Evolutionary conservation across 2,888 invertebrate genomes (phyloP).

Genomic region (Catonia carolina): DNA sequence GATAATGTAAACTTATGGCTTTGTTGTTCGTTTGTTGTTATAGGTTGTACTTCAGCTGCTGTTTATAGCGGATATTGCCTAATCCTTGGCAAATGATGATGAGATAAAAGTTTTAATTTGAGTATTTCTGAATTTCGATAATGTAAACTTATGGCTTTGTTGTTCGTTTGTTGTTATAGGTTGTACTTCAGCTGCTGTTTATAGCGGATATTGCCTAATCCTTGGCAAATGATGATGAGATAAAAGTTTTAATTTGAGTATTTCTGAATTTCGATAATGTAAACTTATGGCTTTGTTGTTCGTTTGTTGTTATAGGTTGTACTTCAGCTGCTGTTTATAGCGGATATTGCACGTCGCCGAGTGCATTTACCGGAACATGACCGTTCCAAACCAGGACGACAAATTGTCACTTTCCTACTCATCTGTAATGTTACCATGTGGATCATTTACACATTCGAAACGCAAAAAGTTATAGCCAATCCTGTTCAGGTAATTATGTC

Average conservation of each 20-base stretch:
- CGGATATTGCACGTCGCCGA: slow-evolving; percentile 85
- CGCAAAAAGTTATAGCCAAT: slow-evolving; percentile 87
- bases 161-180: slow-evolving; percentile 46
- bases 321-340: slow-evolving; percentile 87
- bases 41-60: slow-evolving; percentile 86
- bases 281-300: no score
- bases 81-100: no score
- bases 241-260: no score
- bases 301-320: slow-evolving; percentile 56
- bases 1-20: no score
- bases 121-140: no score
- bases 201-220: slow-evolving; percentile 92
- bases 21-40: no score
- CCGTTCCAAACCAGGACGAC: slow-evolving; percentile 89
- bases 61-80: slow-evolving; percentile 90
- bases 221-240: no score
- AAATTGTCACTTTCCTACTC: slow-evolving; percentile 89
- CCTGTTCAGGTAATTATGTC: slow-evolving; percentile 60
- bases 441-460: slow-evolving; percentile 92
- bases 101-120: no score
- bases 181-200: slow-evolving; percentile 87
- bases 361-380: slow-evolving; percentile 89
- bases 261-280: no score
- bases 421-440: slow-evolving; percentile 96
- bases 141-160: no score